These are phyloP conservation scores for Brachionus asplanchnoidis DNA, from an alignment of 1,140 invertebrate genomes.

Conservation along the genomic window DNA sequence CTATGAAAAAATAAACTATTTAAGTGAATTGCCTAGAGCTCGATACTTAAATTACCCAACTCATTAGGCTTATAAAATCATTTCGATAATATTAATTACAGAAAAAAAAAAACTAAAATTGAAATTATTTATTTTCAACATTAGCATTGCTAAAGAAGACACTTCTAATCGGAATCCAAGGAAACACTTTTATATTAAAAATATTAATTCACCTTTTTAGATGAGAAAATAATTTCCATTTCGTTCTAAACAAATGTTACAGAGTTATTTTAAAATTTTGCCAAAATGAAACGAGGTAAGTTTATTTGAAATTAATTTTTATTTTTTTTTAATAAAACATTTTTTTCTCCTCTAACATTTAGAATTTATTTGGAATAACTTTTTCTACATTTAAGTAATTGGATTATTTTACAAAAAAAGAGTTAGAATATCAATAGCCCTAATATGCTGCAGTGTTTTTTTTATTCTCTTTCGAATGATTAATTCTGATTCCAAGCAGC, in stretches of 20 bases:
- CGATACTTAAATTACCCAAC: neutral
- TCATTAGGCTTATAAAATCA: neutral
- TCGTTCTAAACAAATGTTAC: neutral
- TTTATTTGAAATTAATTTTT: neutral
- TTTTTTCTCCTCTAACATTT: neutral
- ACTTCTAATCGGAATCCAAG: neutral
- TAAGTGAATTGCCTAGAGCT: neutral
- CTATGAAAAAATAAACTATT: neutral
- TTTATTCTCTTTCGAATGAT: neutral
- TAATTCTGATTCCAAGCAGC: neutral
- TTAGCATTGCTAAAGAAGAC: neutral
- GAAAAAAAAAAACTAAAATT: neutral
- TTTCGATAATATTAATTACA: neutral
- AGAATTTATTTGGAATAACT: neutral
- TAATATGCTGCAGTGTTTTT: neutral
- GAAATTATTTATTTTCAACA: neutral
- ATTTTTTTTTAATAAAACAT: neutral
- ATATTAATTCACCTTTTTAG: neutral
- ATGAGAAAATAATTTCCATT: neutral
- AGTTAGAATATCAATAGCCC: constrained; percentile 10
- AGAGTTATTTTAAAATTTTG: neutral
- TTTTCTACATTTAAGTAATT: neutral
- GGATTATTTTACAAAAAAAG: neutral
- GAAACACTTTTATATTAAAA: neutral
- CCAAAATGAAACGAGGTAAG: neutral